Conservation (phyloP, 2,113 vertebrate species). For the Zapus hudsonius region DNA sequence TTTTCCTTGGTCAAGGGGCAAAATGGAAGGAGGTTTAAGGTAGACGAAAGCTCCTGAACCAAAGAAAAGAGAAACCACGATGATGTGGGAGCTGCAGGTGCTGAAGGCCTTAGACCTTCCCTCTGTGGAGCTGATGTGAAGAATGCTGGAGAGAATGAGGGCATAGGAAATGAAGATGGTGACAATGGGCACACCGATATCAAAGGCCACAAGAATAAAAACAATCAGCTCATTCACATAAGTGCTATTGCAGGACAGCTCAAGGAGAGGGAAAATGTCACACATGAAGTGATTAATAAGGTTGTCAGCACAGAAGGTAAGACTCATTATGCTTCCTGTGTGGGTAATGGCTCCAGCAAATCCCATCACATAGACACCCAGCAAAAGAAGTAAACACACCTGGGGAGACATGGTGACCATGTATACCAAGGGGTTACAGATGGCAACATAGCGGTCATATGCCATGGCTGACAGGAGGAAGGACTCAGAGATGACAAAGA, state of each 20-base stretch:
- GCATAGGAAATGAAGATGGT: slow-evolving; percentile 67
- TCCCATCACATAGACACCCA: slow-evolving; percentile 59
- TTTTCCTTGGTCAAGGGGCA: slow-evolving; percentile 61
- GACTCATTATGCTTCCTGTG: background rate
- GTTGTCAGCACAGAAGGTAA: slow-evolving; percentile 65
- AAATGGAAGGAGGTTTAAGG: slow-evolving; percentile 66
- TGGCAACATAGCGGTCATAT: slow-evolving; percentile 58
- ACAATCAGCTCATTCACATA: slow-evolving; percentile 54
- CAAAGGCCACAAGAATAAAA: slow-evolving; percentile 32
- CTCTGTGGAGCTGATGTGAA: slow-evolving; percentile 49
- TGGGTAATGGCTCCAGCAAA: slow-evolving; percentile 58
- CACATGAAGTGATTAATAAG: slow-evolving; percentile 72
- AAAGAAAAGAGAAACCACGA: slow-evolving; percentile 73
- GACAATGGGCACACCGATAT: slow-evolving; percentile 44
- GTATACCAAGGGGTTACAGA: slow-evolving; percentile 54
- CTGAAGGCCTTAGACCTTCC: slow-evolving; percentile 71
- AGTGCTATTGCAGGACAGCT: slow-evolving; percentile 59
- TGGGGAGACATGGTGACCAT: slow-evolving; percentile 38
- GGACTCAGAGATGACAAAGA: slow-evolving; percentile 58
- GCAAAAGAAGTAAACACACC: slow-evolving; percentile 26
- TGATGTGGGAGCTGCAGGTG: slow-evolving; percentile 73
- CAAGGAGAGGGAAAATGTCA: slow-evolving; percentile 71
- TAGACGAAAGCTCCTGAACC: slow-evolving; percentile 74
- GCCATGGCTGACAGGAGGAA: slow-evolving; percentile 61
- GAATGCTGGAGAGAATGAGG: slow-evolving; percentile 61